These are phyloP conservation scores for Tychaedon coryphoeus DNA, from an alignment of 2,113 vertebrate species.

Conservation along the genomic window DNA sequence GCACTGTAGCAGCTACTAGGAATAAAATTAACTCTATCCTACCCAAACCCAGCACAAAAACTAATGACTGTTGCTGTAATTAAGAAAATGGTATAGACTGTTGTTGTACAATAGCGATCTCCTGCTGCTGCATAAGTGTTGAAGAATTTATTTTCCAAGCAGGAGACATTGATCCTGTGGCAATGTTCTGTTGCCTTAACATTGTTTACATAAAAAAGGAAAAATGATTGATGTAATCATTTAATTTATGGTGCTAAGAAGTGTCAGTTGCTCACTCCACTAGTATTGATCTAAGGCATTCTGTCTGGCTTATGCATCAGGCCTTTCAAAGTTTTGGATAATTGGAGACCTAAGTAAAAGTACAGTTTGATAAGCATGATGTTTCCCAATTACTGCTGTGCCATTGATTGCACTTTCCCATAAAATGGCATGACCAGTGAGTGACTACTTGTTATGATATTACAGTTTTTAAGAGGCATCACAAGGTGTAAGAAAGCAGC, in stretches of 20 bases:
- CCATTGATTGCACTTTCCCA: not conserved
- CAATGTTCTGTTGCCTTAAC: conserved; percentile 14
- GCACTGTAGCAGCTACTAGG: not conserved
- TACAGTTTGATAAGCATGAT: not conserved
- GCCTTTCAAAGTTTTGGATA: not conserved
- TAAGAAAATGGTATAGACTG: conserved; percentile 36
- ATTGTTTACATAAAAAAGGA: conserved; percentile 45
- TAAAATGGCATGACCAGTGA: not conserved
- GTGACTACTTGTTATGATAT: not conserved
- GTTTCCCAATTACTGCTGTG: not conserved
- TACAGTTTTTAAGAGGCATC: not conserved
- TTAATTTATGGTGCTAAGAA: conserved; percentile 44
- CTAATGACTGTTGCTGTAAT: conserved; percentile 4
- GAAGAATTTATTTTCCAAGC: conserved; percentile 54
- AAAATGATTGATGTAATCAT: conserved; percentile 44
- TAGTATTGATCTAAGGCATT: not conserved
- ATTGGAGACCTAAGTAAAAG: not conserved
- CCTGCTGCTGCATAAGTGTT: conserved; percentile 27
- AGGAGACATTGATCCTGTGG: conserved; percentile 35
- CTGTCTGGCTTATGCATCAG: not conserved
- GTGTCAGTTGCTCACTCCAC: conserved; percentile 6
- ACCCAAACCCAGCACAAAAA: not conserved
- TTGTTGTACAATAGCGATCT: conserved; percentile 23
- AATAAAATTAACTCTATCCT: not conserved
- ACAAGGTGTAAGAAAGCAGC: not conserved